These are phyloP conservation scores for Lydus trimaculatus DNA, from an alignment of 2,888 invertebrate species.

Conservation along the genomic window DNA sequence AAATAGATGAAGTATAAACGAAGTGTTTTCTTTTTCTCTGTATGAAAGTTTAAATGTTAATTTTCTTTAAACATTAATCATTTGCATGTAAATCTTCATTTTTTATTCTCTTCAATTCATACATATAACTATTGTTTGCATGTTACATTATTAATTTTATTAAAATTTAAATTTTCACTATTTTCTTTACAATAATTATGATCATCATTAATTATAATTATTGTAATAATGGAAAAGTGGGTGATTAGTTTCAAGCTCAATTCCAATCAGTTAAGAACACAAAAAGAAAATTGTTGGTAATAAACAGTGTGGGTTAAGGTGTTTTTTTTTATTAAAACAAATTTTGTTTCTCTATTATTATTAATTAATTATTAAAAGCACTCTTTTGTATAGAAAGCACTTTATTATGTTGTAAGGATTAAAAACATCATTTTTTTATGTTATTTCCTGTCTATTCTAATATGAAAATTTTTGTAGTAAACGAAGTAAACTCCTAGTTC, in stretches of 20 bases:
- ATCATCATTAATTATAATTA: neutral
- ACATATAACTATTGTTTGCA: too few relatives aligned
- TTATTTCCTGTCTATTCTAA: too few relatives aligned
- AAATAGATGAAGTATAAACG: neutral
- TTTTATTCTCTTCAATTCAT: neutral
- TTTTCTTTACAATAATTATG: neutral
- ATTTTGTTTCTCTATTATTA: neutral
- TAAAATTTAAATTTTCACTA: neutral
- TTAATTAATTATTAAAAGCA: neutral
- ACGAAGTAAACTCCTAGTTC: too few relatives aligned
- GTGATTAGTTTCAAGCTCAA: slow-evolving; percentile 1
- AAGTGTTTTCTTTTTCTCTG: neutral
- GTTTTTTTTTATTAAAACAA: neutral
- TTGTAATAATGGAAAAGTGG: neutral
- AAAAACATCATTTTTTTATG: too few relatives aligned
- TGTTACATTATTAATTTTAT: neutral
- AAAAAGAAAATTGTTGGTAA: slow-evolving; percentile 19
- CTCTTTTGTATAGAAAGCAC: neutral
- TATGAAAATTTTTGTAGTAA: too few relatives aligned
- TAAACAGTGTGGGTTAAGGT: slow-evolving; percentile 46
- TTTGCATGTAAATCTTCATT: neutral
- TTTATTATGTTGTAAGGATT: neutral
- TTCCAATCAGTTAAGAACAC: slow-evolving; percentile 2
- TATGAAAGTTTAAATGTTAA: neutral
- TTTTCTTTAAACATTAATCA: neutral